These are phyloP conservation scores for Pentalonia nigronervosa DNA, from an alignment of 1,140 invertebrate genomes.

Conservation along the genomic window DNA sequence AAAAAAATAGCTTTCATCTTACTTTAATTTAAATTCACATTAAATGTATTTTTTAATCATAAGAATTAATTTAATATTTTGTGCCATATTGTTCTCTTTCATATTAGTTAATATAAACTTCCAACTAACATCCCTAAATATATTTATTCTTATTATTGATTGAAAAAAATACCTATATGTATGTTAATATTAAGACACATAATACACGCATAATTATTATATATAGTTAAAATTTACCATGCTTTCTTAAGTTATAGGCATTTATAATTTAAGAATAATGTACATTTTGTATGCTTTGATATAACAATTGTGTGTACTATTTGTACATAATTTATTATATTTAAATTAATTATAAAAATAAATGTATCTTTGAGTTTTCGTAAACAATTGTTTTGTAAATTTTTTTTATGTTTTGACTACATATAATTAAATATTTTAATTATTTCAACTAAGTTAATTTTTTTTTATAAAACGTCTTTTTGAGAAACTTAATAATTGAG, in stretches of 20 bases:
- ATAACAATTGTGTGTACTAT: not conserved
- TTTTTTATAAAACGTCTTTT: not conserved
- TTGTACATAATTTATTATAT: not conserved
- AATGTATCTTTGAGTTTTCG: not conserved
- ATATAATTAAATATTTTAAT: not conserved
- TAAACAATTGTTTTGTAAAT: not conserved
- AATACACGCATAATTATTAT: not conserved
- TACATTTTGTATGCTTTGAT: not conserved
- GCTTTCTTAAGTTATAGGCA: not conserved
- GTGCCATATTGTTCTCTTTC: not conserved
- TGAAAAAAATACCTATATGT: not conserved
- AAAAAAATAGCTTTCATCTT: not conserved
- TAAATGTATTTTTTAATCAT: conserved; percentile 2
- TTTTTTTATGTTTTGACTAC: not conserved
- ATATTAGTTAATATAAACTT: not conserved
- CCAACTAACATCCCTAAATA: not conserved
- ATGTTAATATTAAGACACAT: not conserved
- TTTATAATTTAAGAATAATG: conserved; percentile 14
- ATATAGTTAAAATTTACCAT: not conserved
- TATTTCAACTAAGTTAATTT: not conserved
- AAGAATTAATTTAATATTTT: not conserved
- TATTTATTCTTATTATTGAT: not conserved
- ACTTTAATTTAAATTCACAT: not conserved
- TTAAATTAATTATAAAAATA: not conserved
- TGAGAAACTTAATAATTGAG: not conserved